These are phyloP conservation scores for Coluber constrictor DNA, from an alignment of 2,797 vertebrate genomes.

Conservation along the genomic window DNA sequence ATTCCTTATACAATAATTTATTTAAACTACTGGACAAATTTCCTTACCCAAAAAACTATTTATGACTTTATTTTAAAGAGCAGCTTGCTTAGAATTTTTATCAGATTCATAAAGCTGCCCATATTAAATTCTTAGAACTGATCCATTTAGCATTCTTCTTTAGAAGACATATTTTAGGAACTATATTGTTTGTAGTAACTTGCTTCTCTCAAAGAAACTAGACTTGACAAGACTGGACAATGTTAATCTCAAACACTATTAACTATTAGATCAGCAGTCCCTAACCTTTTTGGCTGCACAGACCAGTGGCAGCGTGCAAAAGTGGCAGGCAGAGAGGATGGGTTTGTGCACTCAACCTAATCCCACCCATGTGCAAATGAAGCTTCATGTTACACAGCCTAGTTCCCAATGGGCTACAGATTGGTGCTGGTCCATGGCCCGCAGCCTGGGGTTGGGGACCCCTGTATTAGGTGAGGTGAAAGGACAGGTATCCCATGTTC, in stretches of 20 bases:
- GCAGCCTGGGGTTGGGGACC: neutral
- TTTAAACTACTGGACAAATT: neutral
- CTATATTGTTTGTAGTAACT: neutral
- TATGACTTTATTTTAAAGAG: neutral
- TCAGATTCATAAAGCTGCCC: neutral
- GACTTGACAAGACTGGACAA: neutral
- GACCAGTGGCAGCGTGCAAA: accelerated
- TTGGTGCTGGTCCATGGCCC: neutral
- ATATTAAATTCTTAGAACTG: neutral
- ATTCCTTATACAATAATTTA: neutral
- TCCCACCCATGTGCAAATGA: neutral
- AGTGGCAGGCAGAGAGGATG: neutral
- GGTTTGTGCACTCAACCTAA: neutral
- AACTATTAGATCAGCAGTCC: neutral
- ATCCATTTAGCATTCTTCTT: neutral
- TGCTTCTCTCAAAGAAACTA: neutral
- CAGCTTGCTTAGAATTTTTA: neutral
- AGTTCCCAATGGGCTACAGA: neutral
- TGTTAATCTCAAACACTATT: neutral
- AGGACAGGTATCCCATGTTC: neutral
- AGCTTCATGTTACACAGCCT: neutral
- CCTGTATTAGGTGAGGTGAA: neutral
- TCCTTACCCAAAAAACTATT: neutral
- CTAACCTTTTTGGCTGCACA: neutral
- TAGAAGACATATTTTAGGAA: neutral